Percentiles rank a stretch among this genome's conserved stretches.
Evolutionary conservation across 2,888 invertebrate species (phyloP).

Genomic region (Apamea monoglypha): DNA sequence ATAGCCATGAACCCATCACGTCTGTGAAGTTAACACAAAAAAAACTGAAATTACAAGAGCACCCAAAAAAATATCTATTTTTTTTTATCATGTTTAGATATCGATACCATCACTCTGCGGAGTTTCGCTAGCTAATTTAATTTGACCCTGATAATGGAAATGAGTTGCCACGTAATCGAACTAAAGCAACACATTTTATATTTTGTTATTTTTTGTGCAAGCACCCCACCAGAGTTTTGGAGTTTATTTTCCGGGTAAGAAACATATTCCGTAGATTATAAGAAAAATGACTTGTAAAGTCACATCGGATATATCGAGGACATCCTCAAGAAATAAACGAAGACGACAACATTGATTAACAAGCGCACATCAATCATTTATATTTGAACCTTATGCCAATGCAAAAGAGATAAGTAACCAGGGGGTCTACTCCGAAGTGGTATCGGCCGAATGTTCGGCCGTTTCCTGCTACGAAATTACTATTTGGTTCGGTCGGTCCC

Average conservation of each 20-base stretch:
- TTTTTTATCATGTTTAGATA: not conserved
- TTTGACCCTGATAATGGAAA: not conserved
- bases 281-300: not conserved
- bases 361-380: not conserved
- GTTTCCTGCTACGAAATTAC: too few relatives aligned
- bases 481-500: too few relatives aligned
- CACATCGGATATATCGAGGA: not conserved
- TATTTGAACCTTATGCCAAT: constrained; percentile 1
- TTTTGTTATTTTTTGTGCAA: constrained; percentile 69
- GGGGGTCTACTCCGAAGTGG: too few relatives aligned
- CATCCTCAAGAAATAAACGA: not conserved
- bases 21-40: not conserved
- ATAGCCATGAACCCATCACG: not conserved
- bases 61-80: not conserved
- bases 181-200: not conserved
- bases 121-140: not conserved
- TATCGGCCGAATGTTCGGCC: too few relatives aligned
- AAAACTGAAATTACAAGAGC: not conserved
- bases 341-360: not conserved
- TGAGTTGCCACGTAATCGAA: not conserved
- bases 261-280: not conserved
- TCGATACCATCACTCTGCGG: not conserved
- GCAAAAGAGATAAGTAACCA: too few relatives aligned
- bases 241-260: constrained; percentile 83
- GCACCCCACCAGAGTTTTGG: constrained; percentile 80